Evolutionary conservation across 2,888 invertebrate species (phyloP), one percentile per base, ranked within the genome.

Genomic region (Volucella bombylans): DNA sequence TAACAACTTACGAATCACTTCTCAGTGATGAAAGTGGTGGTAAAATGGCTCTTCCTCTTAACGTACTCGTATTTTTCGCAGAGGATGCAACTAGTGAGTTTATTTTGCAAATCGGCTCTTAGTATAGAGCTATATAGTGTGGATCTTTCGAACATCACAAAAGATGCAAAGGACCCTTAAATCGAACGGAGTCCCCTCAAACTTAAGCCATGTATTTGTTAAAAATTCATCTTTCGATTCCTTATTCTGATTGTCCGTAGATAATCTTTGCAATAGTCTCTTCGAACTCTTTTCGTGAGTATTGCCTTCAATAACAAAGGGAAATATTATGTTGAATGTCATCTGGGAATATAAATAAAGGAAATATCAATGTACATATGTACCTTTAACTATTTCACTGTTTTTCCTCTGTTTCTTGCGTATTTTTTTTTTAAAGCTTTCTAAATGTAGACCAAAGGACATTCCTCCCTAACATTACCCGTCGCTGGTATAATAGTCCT

Each of bases 401-500:
- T 31, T 31, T 31, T 31, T 31, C 31, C 6, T 31, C 31, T 8
- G 9, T 15, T 62, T 43, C 38, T 9, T 31, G 1, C 1, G 15
- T 72, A 45, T 49, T 49, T 62, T 64, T 62, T 57, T 64, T 41
- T 52, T 31, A 6, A 31, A 31, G 50, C 55, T 54, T 62, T 23
- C 10, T 41, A 73, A 50, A 57, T 62, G 14, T 61, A 73, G 73
- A 69, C 62, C 65, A 69, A 74, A 65, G 69, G 65, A 80, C 59
- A 73, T 69, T 80, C 50, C 54, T 54, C 31, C 31, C 54, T 49
- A 80, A 65, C 69, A 65, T 64, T 55, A 50, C 64, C 65, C 69
- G 49, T 74, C 69, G 49, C 49, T 39, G 62, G 38, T 61, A 47
- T 76, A 81, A 76, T 81, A 81, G 81, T 81, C 81, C 72, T 72